These are phyloP conservation scores for Genyomyrus donnyi DNA, from an alignment of 2,113 vertebrate species.

Conservation along the genomic window DNA sequence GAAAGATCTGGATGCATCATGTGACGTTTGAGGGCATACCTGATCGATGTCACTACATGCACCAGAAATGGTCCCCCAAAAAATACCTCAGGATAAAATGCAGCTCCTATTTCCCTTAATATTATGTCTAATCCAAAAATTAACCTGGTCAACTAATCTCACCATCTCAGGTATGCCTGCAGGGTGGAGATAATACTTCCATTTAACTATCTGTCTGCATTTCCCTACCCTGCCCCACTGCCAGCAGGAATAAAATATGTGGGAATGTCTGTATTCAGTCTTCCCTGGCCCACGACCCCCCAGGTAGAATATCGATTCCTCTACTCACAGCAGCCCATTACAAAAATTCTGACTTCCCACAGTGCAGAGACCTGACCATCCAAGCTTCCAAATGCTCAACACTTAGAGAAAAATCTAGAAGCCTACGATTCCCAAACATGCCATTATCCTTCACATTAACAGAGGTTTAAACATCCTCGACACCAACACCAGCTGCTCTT, in stretches of 20 bases:
- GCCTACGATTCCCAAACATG: not conserved
- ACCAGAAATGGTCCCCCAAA: not conserved
- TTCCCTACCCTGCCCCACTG: not conserved
- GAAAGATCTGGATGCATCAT: not conserved
- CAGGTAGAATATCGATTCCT: not conserved
- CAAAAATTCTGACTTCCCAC: not conserved
- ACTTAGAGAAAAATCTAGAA: not conserved
- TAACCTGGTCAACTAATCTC: not conserved
- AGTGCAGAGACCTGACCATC: not conserved
- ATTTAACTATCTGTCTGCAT: not conserved
- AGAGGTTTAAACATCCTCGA: not conserved
- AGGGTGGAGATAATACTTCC: not conserved
- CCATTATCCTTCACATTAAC: not conserved
- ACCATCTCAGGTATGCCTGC: not conserved
- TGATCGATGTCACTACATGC: not conserved
- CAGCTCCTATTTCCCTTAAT: not conserved
- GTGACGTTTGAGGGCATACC: not conserved
- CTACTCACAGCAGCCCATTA: not conserved
- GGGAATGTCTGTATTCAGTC: not conserved
- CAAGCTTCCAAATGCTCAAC: not conserved
- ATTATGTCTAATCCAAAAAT: not conserved
- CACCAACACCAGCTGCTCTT: not conserved
- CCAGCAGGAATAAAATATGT: not conserved
- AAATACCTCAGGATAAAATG: not conserved
- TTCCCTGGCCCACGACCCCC: not conserved